Percentiles rank a stretch among this genome's conserved stretches.
Conservation (phyloP, 2,113 vertebrate species). For the Xerus inauris region DNA sequence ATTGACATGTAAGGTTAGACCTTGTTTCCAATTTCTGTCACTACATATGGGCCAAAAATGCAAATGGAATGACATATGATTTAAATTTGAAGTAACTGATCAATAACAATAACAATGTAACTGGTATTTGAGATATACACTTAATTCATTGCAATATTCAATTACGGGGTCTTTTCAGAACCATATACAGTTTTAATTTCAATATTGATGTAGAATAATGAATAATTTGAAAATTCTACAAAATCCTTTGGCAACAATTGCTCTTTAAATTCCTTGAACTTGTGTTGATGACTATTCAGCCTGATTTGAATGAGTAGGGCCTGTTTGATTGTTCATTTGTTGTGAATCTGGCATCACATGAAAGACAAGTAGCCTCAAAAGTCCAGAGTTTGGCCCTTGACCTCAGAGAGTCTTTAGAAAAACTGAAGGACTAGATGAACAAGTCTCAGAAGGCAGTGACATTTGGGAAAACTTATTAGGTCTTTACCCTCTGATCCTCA, state of each 20-base stretch:
- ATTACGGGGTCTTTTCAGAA: neutral
- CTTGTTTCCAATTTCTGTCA: neutral
- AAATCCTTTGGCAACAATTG: neutral
- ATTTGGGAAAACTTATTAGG: neutral
- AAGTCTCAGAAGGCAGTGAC: neutral
- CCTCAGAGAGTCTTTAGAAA: no score
- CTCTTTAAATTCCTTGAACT: neutral
- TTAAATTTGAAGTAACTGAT: conserved; percentile 7
- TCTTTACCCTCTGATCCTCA: neutral
- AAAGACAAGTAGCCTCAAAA: neutral
- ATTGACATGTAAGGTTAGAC: neutral
- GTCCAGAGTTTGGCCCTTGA: neutral
- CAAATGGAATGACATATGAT: neutral
- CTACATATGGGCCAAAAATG: neutral
- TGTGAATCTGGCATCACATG: neutral
- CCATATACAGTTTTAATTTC: neutral
- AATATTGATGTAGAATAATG: neutral
- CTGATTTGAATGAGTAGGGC: neutral
- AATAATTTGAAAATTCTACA: neutral
- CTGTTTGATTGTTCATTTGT: neutral
- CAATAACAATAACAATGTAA: neutral
- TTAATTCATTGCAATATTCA: neutral
- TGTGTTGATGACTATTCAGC: neutral
- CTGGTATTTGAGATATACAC: neutral
- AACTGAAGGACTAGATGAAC: neutral